Base-by-base conservation (phyloP, 1,140 invertebrate species). In the Aphaenogaster rudis region DNA sequence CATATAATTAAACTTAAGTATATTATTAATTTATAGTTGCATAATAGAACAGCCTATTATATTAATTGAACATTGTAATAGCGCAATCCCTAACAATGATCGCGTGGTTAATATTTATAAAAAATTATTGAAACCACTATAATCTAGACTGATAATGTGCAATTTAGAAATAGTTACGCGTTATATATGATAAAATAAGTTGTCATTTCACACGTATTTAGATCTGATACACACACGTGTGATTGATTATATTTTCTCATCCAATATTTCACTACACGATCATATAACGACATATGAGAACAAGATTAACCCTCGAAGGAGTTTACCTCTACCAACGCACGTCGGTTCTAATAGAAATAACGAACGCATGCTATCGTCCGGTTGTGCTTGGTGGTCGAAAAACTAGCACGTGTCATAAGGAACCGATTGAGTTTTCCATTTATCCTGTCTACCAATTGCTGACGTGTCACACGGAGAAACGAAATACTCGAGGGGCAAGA, bases 401-500 rank as follows among this genome's bases (percentile, higher is more conserved):
- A 61, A 48, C 79, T 82, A 50, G 52, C 67, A 59, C 80, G 66
- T 71, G 66, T 82, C 54, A 74, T 59, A 48, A 82, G 67, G 69
- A 84, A 81, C 54, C 42, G 69, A 82, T 72, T 42, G 87, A 89
- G 79, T 88, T 80, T 71, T 81, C 57, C 88, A 78, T 90, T 74
- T 87, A 82, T 89, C 85, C 48, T n/a, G 48, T n/a, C 77, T n/a
- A 79, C 59, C 84, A 61, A 89, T 77, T 86, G 88, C 88, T 89
- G 88, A 90, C 88, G 88, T 72, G 84, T 78, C 63, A 88, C 82
- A 72, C n/a, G 67, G 36, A 76, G 69, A 33, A 28, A 74, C 80
- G 17, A 48, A 74, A 57, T 61, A 39, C 54, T 86, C 76, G 71
- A 90, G 69, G 66, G 64, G 88, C 88, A 89, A 90, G 88, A 89